phyloP scores from a whole-genome alignment of 2,888 invertebrate genomes.

The Mesoligia furuncula region DNA sequence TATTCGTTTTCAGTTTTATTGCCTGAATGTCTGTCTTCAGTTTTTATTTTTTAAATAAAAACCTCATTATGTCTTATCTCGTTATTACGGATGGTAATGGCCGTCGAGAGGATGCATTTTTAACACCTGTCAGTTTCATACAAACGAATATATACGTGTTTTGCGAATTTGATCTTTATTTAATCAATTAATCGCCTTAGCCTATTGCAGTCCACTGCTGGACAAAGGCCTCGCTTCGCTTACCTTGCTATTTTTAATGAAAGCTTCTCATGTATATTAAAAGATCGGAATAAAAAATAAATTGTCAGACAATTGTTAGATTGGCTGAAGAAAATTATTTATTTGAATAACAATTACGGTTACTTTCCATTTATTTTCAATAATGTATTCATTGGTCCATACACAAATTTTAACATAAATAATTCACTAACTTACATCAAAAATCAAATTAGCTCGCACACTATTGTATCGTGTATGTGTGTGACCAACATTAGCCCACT shows the following conservation, averaged over 20 bases:
- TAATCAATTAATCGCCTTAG: not conserved
- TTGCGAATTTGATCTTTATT: too few species aligned
- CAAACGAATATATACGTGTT: too few species aligned
- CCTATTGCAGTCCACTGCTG: not conserved
- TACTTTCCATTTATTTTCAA: not conserved
- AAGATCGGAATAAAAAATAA: not conserved
- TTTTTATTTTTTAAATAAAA: not conserved
- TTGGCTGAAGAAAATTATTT: not conserved
- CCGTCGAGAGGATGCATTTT: too few species aligned
- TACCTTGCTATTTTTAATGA: too few species aligned
- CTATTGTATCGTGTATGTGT: not conserved
- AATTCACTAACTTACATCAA: not conserved
- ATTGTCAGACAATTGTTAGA: not conserved
- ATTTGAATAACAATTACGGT: not conserved
- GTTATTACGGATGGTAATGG: too few species aligned
- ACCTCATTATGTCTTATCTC: too few species aligned
- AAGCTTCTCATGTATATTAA: not conserved
- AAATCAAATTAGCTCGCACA: slow-evolving; percentile 2
- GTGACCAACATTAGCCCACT: not conserved
- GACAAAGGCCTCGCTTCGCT: too few species aligned
- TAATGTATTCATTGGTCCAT: not conserved
- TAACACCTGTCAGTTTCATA: too few species aligned
- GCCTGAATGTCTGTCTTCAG: not conserved
- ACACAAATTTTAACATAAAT: not conserved
- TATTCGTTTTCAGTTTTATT: not conserved